Evolutionary conservation across 2,113 vertebrate genomes (phyloP).

Genomic region (Ictidomys tridecemlineatus): DNA sequence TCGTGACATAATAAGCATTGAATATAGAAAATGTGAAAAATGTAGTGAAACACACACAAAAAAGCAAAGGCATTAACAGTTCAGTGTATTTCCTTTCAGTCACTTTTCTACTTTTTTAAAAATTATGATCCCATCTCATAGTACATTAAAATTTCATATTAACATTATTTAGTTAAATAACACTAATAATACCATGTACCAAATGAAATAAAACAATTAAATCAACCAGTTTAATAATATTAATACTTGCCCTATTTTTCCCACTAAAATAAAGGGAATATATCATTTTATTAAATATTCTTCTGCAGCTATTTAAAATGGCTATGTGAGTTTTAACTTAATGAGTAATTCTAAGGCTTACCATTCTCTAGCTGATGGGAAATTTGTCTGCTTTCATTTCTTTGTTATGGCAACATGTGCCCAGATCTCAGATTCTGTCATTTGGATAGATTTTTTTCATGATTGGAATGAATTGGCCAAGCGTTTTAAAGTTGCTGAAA

Average conservation of each 20-base stretch:
- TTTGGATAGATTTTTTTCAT: constrained; percentile 1
- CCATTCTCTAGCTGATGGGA: neutral
- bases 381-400: neutral
- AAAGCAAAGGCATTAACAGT: neutral
- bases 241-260: neutral
- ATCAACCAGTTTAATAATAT: neutral
- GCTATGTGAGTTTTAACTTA: neutral
- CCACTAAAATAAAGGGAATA: neutral
- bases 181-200: neutral
- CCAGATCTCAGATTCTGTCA: neutral
- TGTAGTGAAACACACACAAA: neutral
- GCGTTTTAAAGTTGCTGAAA: neutral
- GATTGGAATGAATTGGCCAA: neutral
- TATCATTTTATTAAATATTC: neutral
- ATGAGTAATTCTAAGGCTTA: neutral
- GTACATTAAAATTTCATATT: neutral
- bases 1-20: neutral
- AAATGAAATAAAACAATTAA: neutral
- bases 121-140: neutral
- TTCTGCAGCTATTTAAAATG: neutral
- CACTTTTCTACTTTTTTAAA: neutral
- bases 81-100: neutral
- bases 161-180: neutral
- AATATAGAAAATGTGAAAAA: constrained; percentile 12
- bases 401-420: neutral